Percentiles rank a stretch among this genome's conserved stretches.
phyloP scores from a whole-genome alignment of 2,888 invertebrate species.

The Ormyrus pomaceus region DNA sequence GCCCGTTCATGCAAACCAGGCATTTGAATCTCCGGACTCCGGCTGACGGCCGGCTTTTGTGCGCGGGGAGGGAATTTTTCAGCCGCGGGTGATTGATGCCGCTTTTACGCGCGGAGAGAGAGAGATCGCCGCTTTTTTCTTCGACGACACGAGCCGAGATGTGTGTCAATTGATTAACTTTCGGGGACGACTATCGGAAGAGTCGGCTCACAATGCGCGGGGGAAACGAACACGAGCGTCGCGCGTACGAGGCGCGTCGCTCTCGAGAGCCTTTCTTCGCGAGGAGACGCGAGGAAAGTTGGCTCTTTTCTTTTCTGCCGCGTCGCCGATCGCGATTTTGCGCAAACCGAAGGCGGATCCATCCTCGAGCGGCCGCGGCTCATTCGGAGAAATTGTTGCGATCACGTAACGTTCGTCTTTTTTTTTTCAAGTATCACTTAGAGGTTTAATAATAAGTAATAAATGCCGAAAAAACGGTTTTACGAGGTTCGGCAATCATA shows the following conservation, averaged over 20 bases:
- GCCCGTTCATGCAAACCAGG: neutral
- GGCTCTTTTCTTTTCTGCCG: too few relatives aligned
- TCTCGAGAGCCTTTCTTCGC: too few relatives aligned
- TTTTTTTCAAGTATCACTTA: constrained; percentile 7
- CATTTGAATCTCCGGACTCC: constrained; percentile 31
- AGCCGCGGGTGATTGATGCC: constrained; percentile 19
- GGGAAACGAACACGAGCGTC: too few relatives aligned
- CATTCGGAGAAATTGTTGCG: neutral
- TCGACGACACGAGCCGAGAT: constrained; percentile 4
- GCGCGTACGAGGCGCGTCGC: neutral
- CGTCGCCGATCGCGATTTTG: neutral
- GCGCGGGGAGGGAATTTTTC: constrained; percentile 1
- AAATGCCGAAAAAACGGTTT: constrained; percentile 20
- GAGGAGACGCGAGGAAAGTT: too few relatives aligned
- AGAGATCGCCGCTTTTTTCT: constrained; percentile 1
- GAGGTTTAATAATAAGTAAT: constrained; percentile 16
- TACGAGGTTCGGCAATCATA: constrained; percentile 5
- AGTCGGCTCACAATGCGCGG: too few relatives aligned
- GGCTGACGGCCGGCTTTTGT: neutral
- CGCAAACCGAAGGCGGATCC: neutral
- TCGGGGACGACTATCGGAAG: constrained; percentile 1
- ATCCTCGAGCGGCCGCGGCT: neutral
- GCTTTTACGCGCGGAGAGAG: constrained; percentile 12
- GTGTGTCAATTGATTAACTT: constrained; percentile 35
- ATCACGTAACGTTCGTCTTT: constrained; percentile 3